phyloP scores from a whole-genome alignment of 1,140 invertebrate species.

The Probaryconus sp. region DNA sequence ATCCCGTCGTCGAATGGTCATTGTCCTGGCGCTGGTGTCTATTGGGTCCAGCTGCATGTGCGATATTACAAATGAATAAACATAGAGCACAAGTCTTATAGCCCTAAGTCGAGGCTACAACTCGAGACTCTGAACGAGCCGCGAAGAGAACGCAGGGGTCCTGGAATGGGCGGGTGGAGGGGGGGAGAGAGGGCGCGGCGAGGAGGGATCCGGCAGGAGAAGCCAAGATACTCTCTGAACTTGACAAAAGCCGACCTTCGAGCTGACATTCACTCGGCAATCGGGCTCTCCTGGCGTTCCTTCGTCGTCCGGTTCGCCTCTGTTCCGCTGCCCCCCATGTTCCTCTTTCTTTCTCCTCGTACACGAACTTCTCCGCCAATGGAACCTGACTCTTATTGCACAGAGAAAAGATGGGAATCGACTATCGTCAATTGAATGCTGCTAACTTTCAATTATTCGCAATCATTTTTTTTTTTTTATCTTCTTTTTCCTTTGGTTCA shows the following conservation, averaged over 20 bases:
- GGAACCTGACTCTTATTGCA: slow-evolving; percentile 4
- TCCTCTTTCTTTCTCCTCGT: slow-evolving; percentile 25
- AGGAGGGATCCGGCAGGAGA: slow-evolving; percentile 9
- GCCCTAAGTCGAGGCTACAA: slow-evolving; percentile 11
- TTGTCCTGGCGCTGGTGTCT: slow-evolving; percentile 68
- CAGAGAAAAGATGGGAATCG: slow-evolving; percentile 6
- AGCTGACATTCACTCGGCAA: slow-evolving; percentile 76
- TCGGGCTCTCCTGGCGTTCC: slow-evolving; percentile 59
- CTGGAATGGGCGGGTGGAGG: background rate
- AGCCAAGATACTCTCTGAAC: slow-evolving; percentile 69
- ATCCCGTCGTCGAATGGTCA: too few species aligned
- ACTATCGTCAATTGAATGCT: slow-evolving; percentile 6
- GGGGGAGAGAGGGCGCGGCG: slow-evolving; percentile 3
- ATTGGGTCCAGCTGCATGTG: slow-evolving; percentile 64
- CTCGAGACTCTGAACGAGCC: slow-evolving; percentile 21
- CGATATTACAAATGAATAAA: slow-evolving; percentile 67
- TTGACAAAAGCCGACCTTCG: slow-evolving; percentile 79
- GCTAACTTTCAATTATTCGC: slow-evolving; percentile 26
- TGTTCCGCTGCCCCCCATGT: slow-evolving; percentile 41
- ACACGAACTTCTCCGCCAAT: slow-evolving; percentile 11
- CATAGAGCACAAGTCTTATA: slow-evolving; percentile 47
- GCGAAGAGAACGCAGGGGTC: slow-evolving; percentile 26
- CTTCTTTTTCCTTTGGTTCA: slow-evolving; percentile 8
- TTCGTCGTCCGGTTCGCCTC: slow-evolving; percentile 45
- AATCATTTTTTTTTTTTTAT: slow-evolving; percentile 31